Evolutionary conservation across 2,797 vertebrate genomes (phyloP), one percentile per base, ranked within the genome.

Genomic region (Poeciliopsis presidionis): DNA sequence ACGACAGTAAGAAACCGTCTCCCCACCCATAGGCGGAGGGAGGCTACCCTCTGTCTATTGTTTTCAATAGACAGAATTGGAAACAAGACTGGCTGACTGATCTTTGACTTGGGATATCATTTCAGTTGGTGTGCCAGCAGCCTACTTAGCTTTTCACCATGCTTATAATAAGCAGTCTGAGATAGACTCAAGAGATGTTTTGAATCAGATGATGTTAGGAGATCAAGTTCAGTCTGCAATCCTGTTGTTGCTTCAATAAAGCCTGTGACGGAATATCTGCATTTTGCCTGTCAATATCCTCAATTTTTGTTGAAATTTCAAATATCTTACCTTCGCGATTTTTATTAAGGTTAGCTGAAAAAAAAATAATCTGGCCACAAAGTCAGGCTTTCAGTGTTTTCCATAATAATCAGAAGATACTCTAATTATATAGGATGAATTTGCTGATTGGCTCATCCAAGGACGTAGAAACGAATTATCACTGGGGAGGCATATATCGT

Each of bases 61-160:
- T 39, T 39, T 39, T 6, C 39, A 39, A 39, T 39, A 39, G 9
- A 30, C 22, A 18, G 22, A 41, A 45, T 57, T 39, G 3, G 72
- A 59, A 41, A 74, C 72, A 25, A 74, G 33, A 45, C 45, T 61
- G 14, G 3, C 47, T 57, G 39, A 39, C 39, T 39, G 39, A 39
- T 39, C 39, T 33, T 75, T 63, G 5, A 75, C 25, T 63, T 63
- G 73, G 8, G n/a, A 25, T 36, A 65, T 75, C 45, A 13, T 36
- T 75, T 63, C 73, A 63, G 55, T 75, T 36, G 55, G 14, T 63
- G 55, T 22, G n/a, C 55, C n/a, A 75, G 28, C 33, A 51, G 74
- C 7, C 59, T 75, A 75, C 45, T 75, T 65, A 30, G 59, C 18
- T 67, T 65, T 49, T 65, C 59, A 25, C 59, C 74, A 49, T 75